Evolutionary conservation across 2,113 vertebrate species (phyloP), one percentile per base, ranked within the genome.

Genomic region (Shinisaurus crocodilurus): DNA sequence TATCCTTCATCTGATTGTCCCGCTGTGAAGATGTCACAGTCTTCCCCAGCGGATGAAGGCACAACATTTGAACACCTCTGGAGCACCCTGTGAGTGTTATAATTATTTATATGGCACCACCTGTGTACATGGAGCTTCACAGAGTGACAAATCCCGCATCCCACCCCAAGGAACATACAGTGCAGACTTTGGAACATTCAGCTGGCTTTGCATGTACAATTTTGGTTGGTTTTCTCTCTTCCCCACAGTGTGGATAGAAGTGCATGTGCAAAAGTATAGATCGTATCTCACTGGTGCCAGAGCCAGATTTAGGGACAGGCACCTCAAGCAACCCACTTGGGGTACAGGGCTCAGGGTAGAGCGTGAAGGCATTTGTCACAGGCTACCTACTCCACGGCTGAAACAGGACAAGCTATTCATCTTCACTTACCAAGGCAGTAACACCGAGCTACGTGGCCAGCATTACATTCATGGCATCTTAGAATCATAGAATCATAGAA

Each of bases 51-150:
- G 79, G 98, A 99, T 2, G 98, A 99, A 96, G 98, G 98, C 85
- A 96, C 98, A 40, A 99, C 98, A 1, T 99, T 99, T 1, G 98
- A 99, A 93, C 98, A 99, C 93, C 98, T 99, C 90, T 99, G 99
- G 99, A 98, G 97, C 94, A 98, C 98, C 0, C 96, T 99, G 99
- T 99, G 94, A 99, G 99, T 98, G 79, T 86, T 1, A 6, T 6
- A 82, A 1, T 27, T 5, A 0, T 34, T 25, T 37, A 27, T 50
- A 48, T 5, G 4, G 43, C 43, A 23, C 81, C 9, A 54, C 27
- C 57, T 15, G 1, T 13, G n/a, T 25, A 15, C 18, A 5, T 0
- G 18, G 2, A 54, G 43, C 75, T 85, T 82, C 60, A 12, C n/a
- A 9, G 23, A 70, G 29, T 9, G 40, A 45, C 3, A 1, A 77